These are phyloP conservation scores for Chymomyza amoena DNA, from an alignment of 2,888 invertebrate species.

Conservation along the genomic window DNA sequence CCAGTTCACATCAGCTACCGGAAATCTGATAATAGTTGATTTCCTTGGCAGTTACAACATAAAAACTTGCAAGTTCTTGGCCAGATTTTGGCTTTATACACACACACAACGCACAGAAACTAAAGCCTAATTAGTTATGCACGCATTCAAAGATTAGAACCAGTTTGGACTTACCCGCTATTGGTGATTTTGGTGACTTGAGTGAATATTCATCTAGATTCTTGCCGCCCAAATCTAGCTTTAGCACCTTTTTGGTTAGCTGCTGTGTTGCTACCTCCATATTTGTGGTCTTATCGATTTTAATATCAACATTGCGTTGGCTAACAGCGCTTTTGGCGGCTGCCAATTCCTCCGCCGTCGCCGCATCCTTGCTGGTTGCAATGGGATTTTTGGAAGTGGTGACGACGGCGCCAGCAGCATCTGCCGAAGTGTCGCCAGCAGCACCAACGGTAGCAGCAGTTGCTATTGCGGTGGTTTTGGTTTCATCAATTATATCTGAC, in stretches of 20 bases:
- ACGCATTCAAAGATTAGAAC: too few species aligned
- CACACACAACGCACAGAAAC: too few species aligned
- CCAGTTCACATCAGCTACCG: too few species aligned
- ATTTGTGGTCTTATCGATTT: conserved; percentile 79
- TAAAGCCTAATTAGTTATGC: too few species aligned
- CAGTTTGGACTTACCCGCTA: conserved; percentile 63
- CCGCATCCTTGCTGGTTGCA: conserved; percentile 17
- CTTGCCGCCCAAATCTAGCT: conserved; percentile 76
- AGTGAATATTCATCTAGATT: conserved; percentile 74
- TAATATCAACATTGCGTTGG: conserved; percentile 82
- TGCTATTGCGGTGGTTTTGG: conserved; percentile 27
- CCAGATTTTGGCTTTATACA: too few species aligned
- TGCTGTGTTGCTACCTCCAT: conserved; percentile 66
- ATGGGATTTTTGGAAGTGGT: conserved; percentile 8
- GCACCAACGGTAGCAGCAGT: conserved; percentile 33
- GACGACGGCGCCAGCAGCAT: conserved; percentile 14
- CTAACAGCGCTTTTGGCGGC: conserved; percentile 80
- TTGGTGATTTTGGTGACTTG: conserved; percentile 78
- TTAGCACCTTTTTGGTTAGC: conserved; percentile 75
- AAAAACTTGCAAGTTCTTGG: too few species aligned
- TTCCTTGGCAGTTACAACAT: too few species aligned
- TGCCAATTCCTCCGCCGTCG: background rate
- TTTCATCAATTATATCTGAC: conserved; percentile 33
- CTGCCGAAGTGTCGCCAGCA: conserved; percentile 24
- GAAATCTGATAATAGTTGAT: too few species aligned